Evolutionary conservation across 2,113 vertebrate genomes (phyloP), one percentile per base, ranked within the genome.

Genomic region (Laticauda laticaudata): DNA sequence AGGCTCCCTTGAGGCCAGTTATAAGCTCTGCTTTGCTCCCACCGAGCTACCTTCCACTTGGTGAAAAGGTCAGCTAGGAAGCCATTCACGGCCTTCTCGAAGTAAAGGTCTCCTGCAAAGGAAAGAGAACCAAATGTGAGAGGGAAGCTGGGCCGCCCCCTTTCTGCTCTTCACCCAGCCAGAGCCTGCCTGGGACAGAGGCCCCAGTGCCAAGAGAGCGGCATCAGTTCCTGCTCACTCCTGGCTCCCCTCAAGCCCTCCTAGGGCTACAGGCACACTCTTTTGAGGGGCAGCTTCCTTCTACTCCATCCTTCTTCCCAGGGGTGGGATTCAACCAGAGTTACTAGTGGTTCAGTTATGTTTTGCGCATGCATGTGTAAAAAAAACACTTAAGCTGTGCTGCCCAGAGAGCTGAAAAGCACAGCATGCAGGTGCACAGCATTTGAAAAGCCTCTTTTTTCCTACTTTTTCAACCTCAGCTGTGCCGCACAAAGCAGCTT

Each of bases 81-180:
- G 96, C 99, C 98, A 3, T 99, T 99, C 53, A 99, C 99, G 92
- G 99, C 99, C 96, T 99, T 99, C 96, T 99, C 99, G 96, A 99
- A 99, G 96, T 99, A 99, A 1, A 99, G 97, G 95, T 99, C 99
- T 86, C 99, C 99, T 99, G 95, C 69, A 96, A 97, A 95, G 86
- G 57, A 95, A 97, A 48, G 53, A 93, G 34, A 20, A 12, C 18
- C n/a, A 12, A 39, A 7, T 0, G 53, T 23, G 3, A 64, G 61
- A 90, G 15, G 48, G 29, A 53, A 87, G 26, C 86, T 1, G 2
- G 69, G 15, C 69, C 39, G n/a, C 75, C 34, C 15, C 75, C 75
- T 3, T 48, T 8, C 48, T 48, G 69, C 34, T 81, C 15, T 81
- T 39, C 34, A 39, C 69, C 34, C 1, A 20, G 64, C 29, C 64